These are phyloP conservation scores for Melipona beecheii DNA, from an alignment of 2,888 invertebrate species.

Conservation along the genomic window DNA sequence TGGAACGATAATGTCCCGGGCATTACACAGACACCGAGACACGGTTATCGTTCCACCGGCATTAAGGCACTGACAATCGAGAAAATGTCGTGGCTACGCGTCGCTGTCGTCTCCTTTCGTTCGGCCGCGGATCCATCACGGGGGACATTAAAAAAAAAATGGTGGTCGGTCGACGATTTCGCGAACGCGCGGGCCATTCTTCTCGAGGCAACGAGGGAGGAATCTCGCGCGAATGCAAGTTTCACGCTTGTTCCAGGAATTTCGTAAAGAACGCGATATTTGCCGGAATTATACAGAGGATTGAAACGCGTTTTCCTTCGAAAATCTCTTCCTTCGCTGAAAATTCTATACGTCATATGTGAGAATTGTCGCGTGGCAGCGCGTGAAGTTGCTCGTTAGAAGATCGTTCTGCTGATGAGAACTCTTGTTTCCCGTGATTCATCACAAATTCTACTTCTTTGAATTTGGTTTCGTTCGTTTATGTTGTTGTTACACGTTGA, in stretches of 20 bases:
- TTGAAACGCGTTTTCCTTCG: neutral
- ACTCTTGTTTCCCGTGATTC: too few species aligned
- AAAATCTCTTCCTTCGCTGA: neutral
- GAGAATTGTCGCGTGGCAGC: too few species aligned
- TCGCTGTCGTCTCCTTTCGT: slow-evolving; percentile 1
- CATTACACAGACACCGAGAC: slow-evolving; percentile 32
- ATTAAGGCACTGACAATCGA: slow-evolving; percentile 46
- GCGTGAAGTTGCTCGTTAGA: too few species aligned
- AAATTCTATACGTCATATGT: too few species aligned
- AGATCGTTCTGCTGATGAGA: too few species aligned
- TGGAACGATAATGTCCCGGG: slow-evolving; percentile 43
- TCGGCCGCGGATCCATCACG: neutral
- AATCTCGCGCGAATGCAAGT: neutral
- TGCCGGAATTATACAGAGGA: too few species aligned
- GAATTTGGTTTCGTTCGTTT: too few species aligned
- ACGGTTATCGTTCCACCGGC: slow-evolving; percentile 45
- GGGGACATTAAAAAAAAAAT: neutral
- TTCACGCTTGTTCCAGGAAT: neutral
- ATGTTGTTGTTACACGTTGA: too few species aligned
- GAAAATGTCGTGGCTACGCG: slow-evolving; percentile 39
- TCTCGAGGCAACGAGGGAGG: too few species aligned
- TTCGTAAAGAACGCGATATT: neutral
- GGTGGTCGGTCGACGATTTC: neutral
- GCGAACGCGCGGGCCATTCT: too few species aligned
- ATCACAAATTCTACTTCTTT: too few species aligned